Evolutionary conservation across 2,113 vertebrate genomes (phyloP), one percentile per base, ranked within the genome.

Genomic region (Dendropsophus ebraccatus): DNA sequence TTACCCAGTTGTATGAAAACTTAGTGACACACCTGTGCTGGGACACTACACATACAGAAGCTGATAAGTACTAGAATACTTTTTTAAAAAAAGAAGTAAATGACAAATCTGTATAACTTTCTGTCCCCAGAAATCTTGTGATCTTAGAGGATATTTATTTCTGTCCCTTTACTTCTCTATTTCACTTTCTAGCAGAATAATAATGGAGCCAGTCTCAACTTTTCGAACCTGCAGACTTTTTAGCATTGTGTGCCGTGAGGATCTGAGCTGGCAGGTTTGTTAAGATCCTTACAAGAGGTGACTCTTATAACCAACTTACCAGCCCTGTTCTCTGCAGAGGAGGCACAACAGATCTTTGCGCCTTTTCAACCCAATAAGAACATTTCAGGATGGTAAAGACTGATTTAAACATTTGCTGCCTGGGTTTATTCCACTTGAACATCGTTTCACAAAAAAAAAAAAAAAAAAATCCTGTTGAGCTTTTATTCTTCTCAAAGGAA

Each of bases 401-500:
- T 49, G 72, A 76, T 84, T 13, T 84, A 70, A 65, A 84, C 54
- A 76, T 84, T 74, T 37, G 30, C 69, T 58, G 52, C 35, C 13
- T 41, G 17, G 52, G 49, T 49, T 76, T 41, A 76, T 84, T 76
- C 58, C 72, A 76, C 45, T 62, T 35, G 62, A 58, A 67, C 72
- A 76, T 84, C 82, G 72, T 76, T 62, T 84, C 50, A 75, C n/a
- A 8, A 41, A 41, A 11, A 49, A 13, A 83, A 58, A 60, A 67
- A 60, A 13, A 83, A 58, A 60, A 67, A 60, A 84, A 84, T 76
- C 52, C 37, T 62, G 82, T 62, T 75, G 37, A 49, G 54, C 32
- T 23, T 78, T 75, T 65, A 77, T 85, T 52, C 45, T 85, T 30
- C 75, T 65, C 56, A 85, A 85, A 56, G 83, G 76, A 85, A 85